Percentiles rank a stretch among this genome's conserved stretches.
Conservation (phyloP, 1,140 invertebrate genomes). For the fruit fly (Drosophila melanogaster) region DNA sequence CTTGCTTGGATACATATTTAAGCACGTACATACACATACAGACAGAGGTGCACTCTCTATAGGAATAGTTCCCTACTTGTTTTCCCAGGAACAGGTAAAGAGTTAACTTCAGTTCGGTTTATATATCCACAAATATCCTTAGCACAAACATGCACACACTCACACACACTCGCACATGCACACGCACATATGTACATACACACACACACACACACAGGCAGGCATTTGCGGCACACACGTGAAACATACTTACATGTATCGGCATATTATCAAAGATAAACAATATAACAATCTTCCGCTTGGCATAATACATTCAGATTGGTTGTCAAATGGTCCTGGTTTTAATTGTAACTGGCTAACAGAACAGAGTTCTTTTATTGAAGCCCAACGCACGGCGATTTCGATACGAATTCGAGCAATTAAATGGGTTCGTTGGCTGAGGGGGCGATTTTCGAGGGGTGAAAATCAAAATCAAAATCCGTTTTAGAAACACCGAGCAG, state of each 20-base stretch:
- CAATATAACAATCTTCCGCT: slow-evolving; percentile 25
- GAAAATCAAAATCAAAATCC: slow-evolving; percentile 15
- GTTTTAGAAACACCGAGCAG: slow-evolving; percentile 27
- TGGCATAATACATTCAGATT: slow-evolving; percentile 24
- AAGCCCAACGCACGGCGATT: slow-evolving; percentile 18
- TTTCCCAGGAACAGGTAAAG: neutral
- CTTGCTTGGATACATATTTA: slow-evolving; percentile 2
- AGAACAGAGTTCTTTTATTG: slow-evolving; percentile 6
- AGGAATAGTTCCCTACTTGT: neutral
- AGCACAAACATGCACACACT: slow-evolving; percentile 24
- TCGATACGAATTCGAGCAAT: slow-evolving; percentile 3
- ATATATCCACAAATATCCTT: slow-evolving; percentile 11
- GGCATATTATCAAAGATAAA: slow-evolving; percentile 35
- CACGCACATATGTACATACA: neutral
- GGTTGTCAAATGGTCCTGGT: slow-evolving; percentile 6
- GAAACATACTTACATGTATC: slow-evolving; percentile 37
- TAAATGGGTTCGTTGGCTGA: slow-evolving; percentile 8
- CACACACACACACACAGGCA: slow-evolving; percentile 5
- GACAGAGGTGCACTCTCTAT: neutral
- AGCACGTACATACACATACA: neutral
- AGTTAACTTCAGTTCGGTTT: slow-evolving; percentile 5
- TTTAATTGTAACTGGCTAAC: slow-evolving; percentile 1
- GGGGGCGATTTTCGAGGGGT: slow-evolving; percentile 4
- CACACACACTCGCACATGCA: neutral
- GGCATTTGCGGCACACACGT: slow-evolving; percentile 12